These are phyloP conservation scores for Siderastrea siderea DNA, from an alignment of 92 coral and sea anemone genomes.

Conservation along the genomic window DNA sequence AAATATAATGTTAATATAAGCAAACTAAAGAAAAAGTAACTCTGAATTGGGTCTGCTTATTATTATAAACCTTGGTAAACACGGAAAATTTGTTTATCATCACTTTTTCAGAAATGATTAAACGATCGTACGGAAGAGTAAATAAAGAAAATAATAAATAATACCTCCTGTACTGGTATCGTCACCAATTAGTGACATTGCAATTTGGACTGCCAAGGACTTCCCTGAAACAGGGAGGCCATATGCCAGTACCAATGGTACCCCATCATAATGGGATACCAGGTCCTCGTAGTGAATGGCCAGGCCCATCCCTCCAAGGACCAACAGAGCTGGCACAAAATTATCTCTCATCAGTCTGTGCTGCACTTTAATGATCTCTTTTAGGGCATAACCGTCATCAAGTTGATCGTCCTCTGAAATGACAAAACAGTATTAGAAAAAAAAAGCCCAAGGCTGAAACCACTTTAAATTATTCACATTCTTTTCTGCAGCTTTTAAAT, in stretches of 20 bases:
- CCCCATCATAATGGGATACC: constrained; percentile 29
- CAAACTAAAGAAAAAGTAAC: constrained; percentile 1
- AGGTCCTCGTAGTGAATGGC: constrained; percentile 54
- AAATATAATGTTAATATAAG: neutral
- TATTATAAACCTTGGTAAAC: constrained; percentile 1
- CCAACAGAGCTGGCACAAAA: constrained; percentile 50
- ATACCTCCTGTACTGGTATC: constrained; percentile 40
- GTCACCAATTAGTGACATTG: constrained; percentile 24
- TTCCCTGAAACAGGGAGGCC: constrained; percentile 63
- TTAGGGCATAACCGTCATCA: neutral
- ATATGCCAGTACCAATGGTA: constrained; percentile 51
- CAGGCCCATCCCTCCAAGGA: constrained; percentile 55
- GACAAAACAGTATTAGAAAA: neutral
- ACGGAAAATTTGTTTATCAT: neutral
- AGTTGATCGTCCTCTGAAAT: constrained; percentile 21
- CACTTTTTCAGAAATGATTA: neutral
- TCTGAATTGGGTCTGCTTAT: neutral
- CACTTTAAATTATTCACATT: neutral
- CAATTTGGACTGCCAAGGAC: constrained; percentile 45
- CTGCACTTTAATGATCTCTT: constrained; percentile 16
- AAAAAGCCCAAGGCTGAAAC: neutral
- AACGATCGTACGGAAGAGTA: neutral
- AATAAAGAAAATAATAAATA: neutral
- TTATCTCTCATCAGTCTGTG: constrained; percentile 38
- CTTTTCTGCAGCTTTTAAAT: neutral